Conservation (phyloP, 2,797 vertebrate genomes). For the Hypotaenidia philippensis region DNA sequence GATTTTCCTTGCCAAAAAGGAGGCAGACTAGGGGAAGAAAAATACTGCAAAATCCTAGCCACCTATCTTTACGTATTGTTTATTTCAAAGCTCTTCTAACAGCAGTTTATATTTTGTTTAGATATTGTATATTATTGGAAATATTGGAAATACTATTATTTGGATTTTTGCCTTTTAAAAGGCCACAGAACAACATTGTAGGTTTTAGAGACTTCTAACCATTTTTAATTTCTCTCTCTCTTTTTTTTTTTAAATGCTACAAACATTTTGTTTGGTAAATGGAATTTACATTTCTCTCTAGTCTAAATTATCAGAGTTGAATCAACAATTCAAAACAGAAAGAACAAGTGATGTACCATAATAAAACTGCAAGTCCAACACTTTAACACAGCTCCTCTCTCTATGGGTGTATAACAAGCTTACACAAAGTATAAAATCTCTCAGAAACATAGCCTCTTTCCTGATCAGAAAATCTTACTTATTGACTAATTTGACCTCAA, state of each 20-base stretch:
- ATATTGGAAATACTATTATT: conserved; percentile 19
- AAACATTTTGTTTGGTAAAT: conserved; percentile 40
- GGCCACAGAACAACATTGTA: conserved; percentile 15
- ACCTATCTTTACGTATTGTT: conserved; percentile 16
- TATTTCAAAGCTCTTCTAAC: conserved; percentile 36
- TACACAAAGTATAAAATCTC: conserved; percentile 42
- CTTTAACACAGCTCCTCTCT: conserved; percentile 41
- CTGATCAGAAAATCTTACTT: conserved; percentile 45
- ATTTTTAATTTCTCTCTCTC: conserved; percentile 44
- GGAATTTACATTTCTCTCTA: conserved; percentile 56
- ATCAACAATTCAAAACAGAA: conserved; percentile 53
- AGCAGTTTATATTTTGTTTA: conserved; percentile 27
- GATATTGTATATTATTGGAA: conserved; percentile 44
- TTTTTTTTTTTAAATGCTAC: conserved; percentile 18
- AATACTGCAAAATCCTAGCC: conserved; percentile 37
- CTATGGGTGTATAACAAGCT: conserved; percentile 12
- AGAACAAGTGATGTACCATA: background rate
- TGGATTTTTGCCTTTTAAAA: conserved; percentile 59
- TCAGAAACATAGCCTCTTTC: background rate
- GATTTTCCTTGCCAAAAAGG: background rate
- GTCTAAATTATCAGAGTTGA: conserved; percentile 44
- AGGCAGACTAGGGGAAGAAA: conserved; percentile 26
- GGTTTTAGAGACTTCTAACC: conserved; percentile 35
- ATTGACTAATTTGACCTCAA: conserved; percentile 41
- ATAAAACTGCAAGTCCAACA: conserved; percentile 33